Evolutionary conservation across 2,113 vertebrate species (phyloP), one percentile per base, ranked within the genome.

Genomic region (Nanorana parkeri): DNA sequence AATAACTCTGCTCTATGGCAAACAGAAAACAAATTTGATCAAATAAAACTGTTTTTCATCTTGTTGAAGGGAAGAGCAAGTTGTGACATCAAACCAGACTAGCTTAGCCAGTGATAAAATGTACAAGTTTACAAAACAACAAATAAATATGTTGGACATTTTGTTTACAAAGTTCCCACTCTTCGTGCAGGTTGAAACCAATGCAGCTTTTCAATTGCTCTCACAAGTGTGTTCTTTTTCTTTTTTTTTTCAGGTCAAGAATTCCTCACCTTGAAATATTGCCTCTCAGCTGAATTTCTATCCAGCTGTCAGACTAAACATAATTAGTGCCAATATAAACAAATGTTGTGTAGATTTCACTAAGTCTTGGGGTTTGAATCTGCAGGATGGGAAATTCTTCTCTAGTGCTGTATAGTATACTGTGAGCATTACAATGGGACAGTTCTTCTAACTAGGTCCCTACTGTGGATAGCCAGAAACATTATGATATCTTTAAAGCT

Each of bases 291-390:
- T 81, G 51, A 74, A 73, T 73, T 81, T 81, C 68, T 65, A 65
- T 81, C 79, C 69, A 81, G 79, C 79, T 81, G 79, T 81, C 79
- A 81, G 79, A 81, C 79, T 81, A 81, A 81, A 81, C 79, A 81
- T 11, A 74, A 81, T 81, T 73, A 66, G 79, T 56, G 79, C 79
- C 79, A 81, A 73, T 73, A 73, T 65, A 81, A 72, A 81, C 79
- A 81, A 23, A 65, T 73, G 23, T 28, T 65, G 58, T 81, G 58
- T 81, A 64, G 68, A 81, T 81, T 81, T 68, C 68, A 61, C 58
- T 72, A 63, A 73, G 68, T 52, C 71, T 52, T 54, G 61, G 66
- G 29, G 77, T 68, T 79, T 65, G 23, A 81, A 73, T 81, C 36
- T 55, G 24, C 60, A 65, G 58, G 79, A 73, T 81, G 56, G 58